phyloP scores from a whole-genome alignment of 2,797 vertebrate species.

The Hozukius guyotensis region DNA sequence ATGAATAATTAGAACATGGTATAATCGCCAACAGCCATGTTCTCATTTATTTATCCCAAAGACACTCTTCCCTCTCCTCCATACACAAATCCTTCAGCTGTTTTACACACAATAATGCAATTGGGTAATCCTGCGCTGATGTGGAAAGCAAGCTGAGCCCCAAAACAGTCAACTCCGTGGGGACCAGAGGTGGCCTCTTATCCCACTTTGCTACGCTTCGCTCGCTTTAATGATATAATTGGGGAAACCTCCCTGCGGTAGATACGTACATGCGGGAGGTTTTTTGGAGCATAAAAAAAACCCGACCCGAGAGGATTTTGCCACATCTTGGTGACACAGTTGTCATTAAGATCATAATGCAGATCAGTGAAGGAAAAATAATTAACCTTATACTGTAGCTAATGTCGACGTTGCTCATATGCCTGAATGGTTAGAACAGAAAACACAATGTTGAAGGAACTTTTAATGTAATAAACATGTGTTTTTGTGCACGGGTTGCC shows the following conservation, averaged over 20 bases:
- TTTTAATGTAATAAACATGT: background rate
- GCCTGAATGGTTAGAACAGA: constrained; percentile 2
- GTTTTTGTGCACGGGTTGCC: background rate
- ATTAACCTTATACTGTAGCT: background rate
- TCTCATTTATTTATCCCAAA: constrained; percentile 47
- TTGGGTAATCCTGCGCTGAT: constrained; percentile 37
- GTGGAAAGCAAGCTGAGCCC: constrained; percentile 52
- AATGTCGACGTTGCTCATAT: background rate
- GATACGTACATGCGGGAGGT: background rate
- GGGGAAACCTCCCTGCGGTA: constrained; percentile 25
- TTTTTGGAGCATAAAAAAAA: constrained; percentile 17
- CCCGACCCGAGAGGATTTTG: constrained; percentile 24
- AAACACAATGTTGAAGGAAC: background rate
- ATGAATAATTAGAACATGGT: constrained; percentile 58
- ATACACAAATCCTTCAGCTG: constrained; percentile 25
- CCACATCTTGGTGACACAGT: constrained; percentile 19
- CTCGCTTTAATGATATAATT: constrained; percentile 26
- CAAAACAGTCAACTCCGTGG: constrained; percentile 20
- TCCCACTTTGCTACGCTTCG: constrained; percentile 33
- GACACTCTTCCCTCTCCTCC: constrained; percentile 17
- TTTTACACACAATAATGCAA: constrained; percentile 35
- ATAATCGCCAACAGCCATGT: constrained; percentile 47
- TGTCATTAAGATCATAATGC: constrained; percentile 1
- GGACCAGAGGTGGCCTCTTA: constrained; percentile 32
- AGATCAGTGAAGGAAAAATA: background rate